These are phyloP conservation scores for Origma solitaria DNA, from an alignment of 2,113 vertebrate species.

Conservation along the genomic window DNA sequence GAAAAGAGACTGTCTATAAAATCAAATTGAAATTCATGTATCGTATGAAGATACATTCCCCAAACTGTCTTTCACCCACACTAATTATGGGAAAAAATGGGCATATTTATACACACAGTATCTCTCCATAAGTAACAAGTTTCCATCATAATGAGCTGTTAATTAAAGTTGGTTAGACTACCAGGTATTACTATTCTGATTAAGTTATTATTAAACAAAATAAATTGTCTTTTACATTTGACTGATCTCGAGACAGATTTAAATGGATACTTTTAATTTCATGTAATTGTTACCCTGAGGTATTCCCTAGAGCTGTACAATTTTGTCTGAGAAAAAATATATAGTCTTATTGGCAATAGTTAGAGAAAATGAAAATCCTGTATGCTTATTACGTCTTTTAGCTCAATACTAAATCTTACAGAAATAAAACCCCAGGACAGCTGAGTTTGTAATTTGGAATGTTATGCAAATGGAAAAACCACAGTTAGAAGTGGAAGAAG, in stretches of 20 bases:
- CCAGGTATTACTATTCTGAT: background rate
- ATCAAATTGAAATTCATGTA: background rate
- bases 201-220: background rate
- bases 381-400: background rate
- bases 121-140: background rate
- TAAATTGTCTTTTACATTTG: background rate
- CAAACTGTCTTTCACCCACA: background rate
- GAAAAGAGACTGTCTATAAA: background rate
- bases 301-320: background rate
- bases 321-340: background rate
- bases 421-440: background rate
- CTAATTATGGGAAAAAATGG: background rate
- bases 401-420: background rate
- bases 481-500: background rate
- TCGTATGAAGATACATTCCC: background rate
- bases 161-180: background rate
- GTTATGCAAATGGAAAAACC: background rate
- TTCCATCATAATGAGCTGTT: constrained; percentile 6
- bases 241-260: background rate
- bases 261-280: background rate
- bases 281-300: background rate
- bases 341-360: background rate
- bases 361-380: background rate
- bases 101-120: background rate
- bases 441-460: background rate